Evolutionary conservation across 2,113 vertebrate genomes (phyloP).

Genomic region (Colius striatus): DNA sequence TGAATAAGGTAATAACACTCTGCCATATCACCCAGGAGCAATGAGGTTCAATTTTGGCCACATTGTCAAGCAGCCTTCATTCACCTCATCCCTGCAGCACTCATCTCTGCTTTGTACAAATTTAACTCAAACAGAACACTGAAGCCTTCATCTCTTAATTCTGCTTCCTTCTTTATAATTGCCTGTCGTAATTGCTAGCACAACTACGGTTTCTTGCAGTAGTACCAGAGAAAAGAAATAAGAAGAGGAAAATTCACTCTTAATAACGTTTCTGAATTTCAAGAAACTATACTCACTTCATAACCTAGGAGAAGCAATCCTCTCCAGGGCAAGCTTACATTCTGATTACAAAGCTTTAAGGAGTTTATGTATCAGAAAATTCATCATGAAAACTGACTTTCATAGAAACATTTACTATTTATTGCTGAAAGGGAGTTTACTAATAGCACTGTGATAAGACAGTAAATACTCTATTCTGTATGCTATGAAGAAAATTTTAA

Average conservation of each 20-base stretch:
- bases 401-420: not conserved
- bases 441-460: not conserved
- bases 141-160: not conserved
- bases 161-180: not conserved
- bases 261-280: not conserved
- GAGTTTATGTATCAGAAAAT: not conserved
- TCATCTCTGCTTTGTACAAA: not conserved
- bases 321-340: not conserved
- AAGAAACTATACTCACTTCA: not conserved
- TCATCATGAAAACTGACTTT: not conserved
- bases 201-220: not conserved
- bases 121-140: not conserved
- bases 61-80: not conserved
- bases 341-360: not conserved
- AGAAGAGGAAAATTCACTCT: not conserved
- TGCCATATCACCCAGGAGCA: not conserved
- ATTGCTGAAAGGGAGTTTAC: not conserved
- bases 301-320: rapidly evolving
- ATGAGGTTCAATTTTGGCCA: not conserved
- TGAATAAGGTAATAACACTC: not conserved
- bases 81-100: not conserved
- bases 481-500: not conserved
- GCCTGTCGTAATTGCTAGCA: not conserved
- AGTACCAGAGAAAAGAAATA: not conserved
- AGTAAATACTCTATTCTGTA: not conserved